Percentiles rank a stretch among this genome's conserved stretches.
Conservation (phyloP, 1,140 invertebrate species). For the Psilanteris sp. region DNA sequence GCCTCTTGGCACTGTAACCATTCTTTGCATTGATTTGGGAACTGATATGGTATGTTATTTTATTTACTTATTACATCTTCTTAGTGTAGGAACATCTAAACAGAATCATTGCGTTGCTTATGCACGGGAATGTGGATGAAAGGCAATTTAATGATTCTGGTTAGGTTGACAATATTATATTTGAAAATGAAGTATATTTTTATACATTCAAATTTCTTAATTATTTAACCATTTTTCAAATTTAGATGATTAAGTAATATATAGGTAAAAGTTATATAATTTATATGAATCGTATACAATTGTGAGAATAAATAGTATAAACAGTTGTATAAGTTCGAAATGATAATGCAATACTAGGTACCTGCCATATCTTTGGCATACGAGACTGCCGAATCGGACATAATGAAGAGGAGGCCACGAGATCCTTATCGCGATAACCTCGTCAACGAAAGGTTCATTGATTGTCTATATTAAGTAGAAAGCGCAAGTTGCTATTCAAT, state of each 20-base stretch:
- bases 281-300: too few relatives aligned
- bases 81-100: neutral
- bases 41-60: constrained; percentile 95
- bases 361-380: constrained; percentile 99
- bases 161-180: too few relatives aligned
- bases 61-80: neutral
- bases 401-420: constrained; percentile 99
- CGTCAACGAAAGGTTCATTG: constrained; percentile 96
- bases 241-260: too few relatives aligned
- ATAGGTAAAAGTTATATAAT: too few relatives aligned
- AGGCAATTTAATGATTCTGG: too few relatives aligned
- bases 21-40: constrained; percentile 99
- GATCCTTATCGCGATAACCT: constrained; percentile 97
- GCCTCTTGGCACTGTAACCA: constrained; percentile 98
- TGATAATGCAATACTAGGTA: constrained; percentile 82
- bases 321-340: constrained; percentile 18
- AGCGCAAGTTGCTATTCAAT: constrained; percentile 42
- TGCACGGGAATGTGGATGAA: too few relatives aligned
- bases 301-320: too few relatives aligned
- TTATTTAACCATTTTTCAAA: too few relatives aligned
- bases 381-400: constrained; percentile 98
- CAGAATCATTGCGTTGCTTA: neutral
- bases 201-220: too few relatives aligned
- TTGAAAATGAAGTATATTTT: too few relatives aligned
- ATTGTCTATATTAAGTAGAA: constrained; percentile 34